A percentile compares a stretch with the other conserved stretches of the same genome.
Evolutionary conservation across 2,888 invertebrate genomes (phyloP).

Genomic region (Bombyx huttoni): DNA sequence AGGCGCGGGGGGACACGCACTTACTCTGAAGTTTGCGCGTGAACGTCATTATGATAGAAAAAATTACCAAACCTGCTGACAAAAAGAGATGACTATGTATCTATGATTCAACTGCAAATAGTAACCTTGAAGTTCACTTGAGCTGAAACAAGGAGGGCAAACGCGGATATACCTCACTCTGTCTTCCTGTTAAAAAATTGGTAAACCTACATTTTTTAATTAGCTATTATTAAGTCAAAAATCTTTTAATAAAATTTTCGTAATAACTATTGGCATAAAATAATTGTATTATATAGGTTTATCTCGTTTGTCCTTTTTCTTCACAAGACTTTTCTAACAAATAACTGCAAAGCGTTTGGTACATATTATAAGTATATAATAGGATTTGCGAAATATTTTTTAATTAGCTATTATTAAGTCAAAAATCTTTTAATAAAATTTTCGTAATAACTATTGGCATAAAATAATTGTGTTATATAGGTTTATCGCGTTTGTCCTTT

Average conservation of each 20-base stretch:
- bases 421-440: not conserved
- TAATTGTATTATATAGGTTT: too few relatives aligned
- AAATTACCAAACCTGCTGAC: conserved; percentile 7
- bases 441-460: not conserved
- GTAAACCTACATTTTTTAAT: not conserved
- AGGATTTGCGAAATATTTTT: too few relatives aligned
- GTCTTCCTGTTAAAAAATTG: conserved; percentile 40
- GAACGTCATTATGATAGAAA: conserved; percentile 31
- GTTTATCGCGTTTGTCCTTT: too few relatives aligned
- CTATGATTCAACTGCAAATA: conserved; percentile 17
- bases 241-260: not conserved
- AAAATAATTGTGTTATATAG: too few relatives aligned
- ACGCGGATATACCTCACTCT: conserved; percentile 43
- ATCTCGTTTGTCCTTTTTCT: too few relatives aligned
- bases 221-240: not conserved
- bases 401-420: not conserved
- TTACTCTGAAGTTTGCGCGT: conserved; percentile 37
- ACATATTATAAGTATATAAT: too few relatives aligned
- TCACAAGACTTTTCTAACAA: too few relatives aligned
- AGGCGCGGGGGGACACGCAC: conserved; percentile 42
- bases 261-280: too few relatives aligned
- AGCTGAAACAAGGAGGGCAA: conserved; percentile 22
- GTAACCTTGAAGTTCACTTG: conserved; percentile 50
- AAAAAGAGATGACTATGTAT: conserved; percentile 30
- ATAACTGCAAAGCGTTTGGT: too few relatives aligned